Evolutionary conservation across 2,113 vertebrate species (phyloP), one percentile per base, ranked within the genome.

Genomic region (Carlito syrichta): DNA sequence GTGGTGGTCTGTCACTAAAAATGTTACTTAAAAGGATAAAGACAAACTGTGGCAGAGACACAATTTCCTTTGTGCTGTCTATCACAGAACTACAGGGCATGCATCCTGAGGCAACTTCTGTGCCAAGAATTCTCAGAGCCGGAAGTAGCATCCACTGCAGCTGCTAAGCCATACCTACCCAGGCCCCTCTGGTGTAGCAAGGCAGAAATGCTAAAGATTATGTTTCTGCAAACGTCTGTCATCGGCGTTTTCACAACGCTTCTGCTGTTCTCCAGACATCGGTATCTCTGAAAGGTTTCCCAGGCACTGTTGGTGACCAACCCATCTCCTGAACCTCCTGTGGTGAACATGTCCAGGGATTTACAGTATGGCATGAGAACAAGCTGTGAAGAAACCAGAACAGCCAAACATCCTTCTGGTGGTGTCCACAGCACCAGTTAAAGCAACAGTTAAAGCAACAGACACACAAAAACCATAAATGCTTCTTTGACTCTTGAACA

Each of bases 291-390:
- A 97, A 99, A 99, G 2, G 99, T 99, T 94, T 99, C 99, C 99
- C 99, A 99, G 87, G 98, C 99, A 0, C 98, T 99, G 94, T 99
- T 99, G 0, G 98, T 99, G 89, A 98, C 96, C 58, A 99, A 78
- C 1, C 99, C 99, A 8, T 99, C 99, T 0, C 99, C 99, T 2
- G 99, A 99, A 1, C 99, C 99, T 95, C 99, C 98, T 74, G 97
- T 94, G 0, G 99, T 99, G 98, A 99, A 99, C 85, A 99, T 99
- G 89, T 99, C 99, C 98, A 99, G 98, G 0, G 99, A 99, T 96
- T 99, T 99, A 97, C 99, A 99, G 98, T 99, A 99, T 0, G 99
- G 99, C 99, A 99, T 99, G 96, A 99, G 98, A 92, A 99, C 99
- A 20, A 99, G 99, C 99, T 99, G 76, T 0, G 32, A 93, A 95